phyloP scores from a whole-genome alignment of 2,113 vertebrate species.

The Caloenas nicobarica region DNA sequence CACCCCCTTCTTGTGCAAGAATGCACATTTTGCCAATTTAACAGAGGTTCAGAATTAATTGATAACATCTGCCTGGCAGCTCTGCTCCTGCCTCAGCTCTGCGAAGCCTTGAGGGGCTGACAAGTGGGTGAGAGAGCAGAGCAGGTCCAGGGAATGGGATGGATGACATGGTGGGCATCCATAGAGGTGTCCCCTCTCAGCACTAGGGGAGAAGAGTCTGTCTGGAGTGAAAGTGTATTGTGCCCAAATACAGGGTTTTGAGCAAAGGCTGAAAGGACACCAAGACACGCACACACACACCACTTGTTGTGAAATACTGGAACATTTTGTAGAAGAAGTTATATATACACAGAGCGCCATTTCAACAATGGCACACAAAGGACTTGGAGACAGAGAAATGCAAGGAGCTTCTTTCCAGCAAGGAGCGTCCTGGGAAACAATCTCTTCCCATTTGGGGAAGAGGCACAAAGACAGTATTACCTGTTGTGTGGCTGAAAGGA shows the following conservation, averaged over 20 bases:
- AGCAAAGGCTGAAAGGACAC: background rate
- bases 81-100: background rate
- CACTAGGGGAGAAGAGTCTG: background rate
- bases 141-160: too few species aligned
- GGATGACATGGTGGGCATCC: background rate
- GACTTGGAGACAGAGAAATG: background rate
- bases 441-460: background rate
- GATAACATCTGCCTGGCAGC: background rate
- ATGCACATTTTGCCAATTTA: background rate
- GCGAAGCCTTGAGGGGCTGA: background rate
- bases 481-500: background rate
- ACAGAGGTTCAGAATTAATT: background rate
- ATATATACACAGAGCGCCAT: accelerated
- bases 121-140: background rate
- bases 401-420: background rate
- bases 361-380: background rate
- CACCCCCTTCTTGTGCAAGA: background rate
- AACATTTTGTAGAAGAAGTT: background rate
- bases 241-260: background rate
- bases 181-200: background rate
- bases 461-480: background rate
- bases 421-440: background rate
- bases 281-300: accelerated
- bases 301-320: background rate
- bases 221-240: background rate